A percentile compares a stretch with the other conserved stretches of the same genome.
Evolutionary conservation across 2,113 vertebrate genomes (phyloP).

Genomic region (Numida meleagris): DNA sequence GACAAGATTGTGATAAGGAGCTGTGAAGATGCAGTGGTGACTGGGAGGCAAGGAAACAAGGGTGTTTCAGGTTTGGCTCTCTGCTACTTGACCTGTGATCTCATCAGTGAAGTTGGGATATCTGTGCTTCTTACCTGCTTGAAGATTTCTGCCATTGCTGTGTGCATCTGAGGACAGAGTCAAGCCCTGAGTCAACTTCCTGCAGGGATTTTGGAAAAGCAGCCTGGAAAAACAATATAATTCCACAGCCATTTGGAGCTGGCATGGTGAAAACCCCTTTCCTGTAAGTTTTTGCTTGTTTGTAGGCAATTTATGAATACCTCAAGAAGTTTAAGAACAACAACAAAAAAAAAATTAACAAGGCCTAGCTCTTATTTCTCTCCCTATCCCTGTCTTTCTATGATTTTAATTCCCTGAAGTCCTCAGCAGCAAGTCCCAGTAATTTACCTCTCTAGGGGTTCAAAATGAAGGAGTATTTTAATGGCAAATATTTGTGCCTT

Average conservation of each 20-base stretch:
- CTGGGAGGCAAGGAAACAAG: background rate
- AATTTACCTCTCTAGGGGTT: conserved; percentile 29
- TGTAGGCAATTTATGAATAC: conserved; percentile 63
- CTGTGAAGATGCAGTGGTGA: background rate
- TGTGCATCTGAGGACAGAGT: background rate
- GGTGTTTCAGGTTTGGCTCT: background rate
- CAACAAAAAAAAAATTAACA: background rate
- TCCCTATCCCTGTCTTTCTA: background rate
- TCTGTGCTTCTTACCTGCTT: background rate
- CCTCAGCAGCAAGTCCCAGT: background rate
- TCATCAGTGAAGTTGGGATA: background rate
- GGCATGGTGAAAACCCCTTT: conserved; percentile 52
- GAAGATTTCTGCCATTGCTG: background rate
- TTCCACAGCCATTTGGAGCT: conserved; percentile 51
- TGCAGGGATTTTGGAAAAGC: conserved; percentile 56
- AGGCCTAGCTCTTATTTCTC: background rate
- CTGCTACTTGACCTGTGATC: background rate
- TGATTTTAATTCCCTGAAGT: conserved; percentile 41
- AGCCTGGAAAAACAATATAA: conserved; percentile 66
- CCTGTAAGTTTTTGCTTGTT: conserved; percentile 61
- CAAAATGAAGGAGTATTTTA: conserved; percentile 41
- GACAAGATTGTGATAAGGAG: background rate
- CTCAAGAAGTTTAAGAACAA: conserved; percentile 35
- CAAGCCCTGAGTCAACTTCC: conserved; percentile 63
- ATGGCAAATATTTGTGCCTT: conserved; percentile 32